Base-by-base conservation (phyloP, 1,140 invertebrate species). In the Musca vetustissima region DNA sequence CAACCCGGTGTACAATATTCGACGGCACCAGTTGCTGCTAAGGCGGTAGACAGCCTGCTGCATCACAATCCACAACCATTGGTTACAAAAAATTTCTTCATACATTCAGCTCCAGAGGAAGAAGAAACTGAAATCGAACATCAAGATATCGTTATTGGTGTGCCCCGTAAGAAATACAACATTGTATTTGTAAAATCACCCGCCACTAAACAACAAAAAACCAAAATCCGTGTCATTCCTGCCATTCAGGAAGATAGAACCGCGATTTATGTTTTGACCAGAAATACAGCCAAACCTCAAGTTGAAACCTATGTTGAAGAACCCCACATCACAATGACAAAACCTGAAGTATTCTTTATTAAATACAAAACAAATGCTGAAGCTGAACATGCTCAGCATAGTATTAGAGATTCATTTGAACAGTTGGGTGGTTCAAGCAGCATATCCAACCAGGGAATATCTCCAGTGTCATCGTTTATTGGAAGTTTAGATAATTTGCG, bases 121-220 rank as follows among this genome's bases (percentile, higher is more conserved):
- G 36, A 43, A 13, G 66, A 65, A 28, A 61, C 70, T 1, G 68
- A 69, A 43, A 13, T 43, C 11, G 32, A 24, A 17, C 19, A 70
- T 24, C 47, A 53, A 14, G 32, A 61, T 52, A 32, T 70, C 13
- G 64, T 52, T 7, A 28, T 70, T 14, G 69, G 70, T 9, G 84
- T 86, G 9, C 83, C 89, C 70, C 89, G 90, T 82, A 92, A 91
- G 73, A 90, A 92, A 82, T 92, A 92, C 85, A 91, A 91, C 80
- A 92, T 92, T 75, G 91, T 93, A 79, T 92, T 92, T 87, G 92
- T 92, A 80, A 92, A 92, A 85, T 89, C 91, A 32, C 90, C 91
- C 25, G 86, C 88, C 14, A 85, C 88, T 19, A 85, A 86, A 72
- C 87, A 88, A 53, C 87, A 86, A 70, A 88, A 88, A 1, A 1